Base-by-base conservation (phyloP, 2,113 vertebrate genomes). In the Cacatua alba region DNA sequence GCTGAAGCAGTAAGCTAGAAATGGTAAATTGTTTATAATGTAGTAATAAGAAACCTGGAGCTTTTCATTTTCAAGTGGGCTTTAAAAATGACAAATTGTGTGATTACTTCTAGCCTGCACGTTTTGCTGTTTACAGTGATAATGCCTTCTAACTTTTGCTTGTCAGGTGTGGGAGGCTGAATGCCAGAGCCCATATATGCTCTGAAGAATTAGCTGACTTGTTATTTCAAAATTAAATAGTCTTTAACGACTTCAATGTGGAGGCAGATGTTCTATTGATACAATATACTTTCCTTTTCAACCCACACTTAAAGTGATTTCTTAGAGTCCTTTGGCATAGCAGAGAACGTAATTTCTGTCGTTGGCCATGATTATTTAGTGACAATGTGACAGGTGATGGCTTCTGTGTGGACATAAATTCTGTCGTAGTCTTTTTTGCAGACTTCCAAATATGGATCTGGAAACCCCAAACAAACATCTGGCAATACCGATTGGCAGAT, bases 101-200 rank as follows among this genome's bases (percentile, higher is more conserved):
- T 84, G 82, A 91, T 86, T 94, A 68, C 76, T 92, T 86, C 75
- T 62, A 86, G 43, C 24, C 46, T 82, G 86, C 86, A 76, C 44
- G 90, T 39, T 92, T 83, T 80, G 52, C 48, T 88, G 80, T 82
- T 97, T 96, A 81, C 41, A 79, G 82, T 62, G 77, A 88, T 78
- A 86, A 86, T 60, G 35, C 57, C 60, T 96, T 90, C 80, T 88
- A 92, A 96, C 94, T 92, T 77, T 6, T 92, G 80, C 70, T 93
- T 96, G 72, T 95, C 88, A 93, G 82, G 48, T 95, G 93, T 96
- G 72, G 93, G 93, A 96, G 76, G 69, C 93, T 96, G 86, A 93
- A 78, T 92, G 43, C 72, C 64, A 88, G 67, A 88, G 68, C 26
- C 78, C 17, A 26, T 74, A 57, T 1, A 68, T 17, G 10, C 35